Evolutionary conservation across 2,888 invertebrate species (phyloP).

Genomic region (Campaea margaritaria): DNA sequence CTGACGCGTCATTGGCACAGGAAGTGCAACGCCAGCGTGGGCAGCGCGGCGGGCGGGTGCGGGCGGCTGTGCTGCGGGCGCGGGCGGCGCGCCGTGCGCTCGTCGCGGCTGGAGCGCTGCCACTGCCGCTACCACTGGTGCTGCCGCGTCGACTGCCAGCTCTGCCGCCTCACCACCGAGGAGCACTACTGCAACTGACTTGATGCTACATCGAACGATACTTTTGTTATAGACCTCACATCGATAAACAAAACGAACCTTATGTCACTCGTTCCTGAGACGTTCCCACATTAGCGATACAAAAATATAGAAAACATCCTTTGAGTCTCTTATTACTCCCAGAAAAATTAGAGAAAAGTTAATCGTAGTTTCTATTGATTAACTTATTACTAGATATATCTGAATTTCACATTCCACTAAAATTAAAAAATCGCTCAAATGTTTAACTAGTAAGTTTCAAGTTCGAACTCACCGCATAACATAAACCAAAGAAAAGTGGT

Average conservation of each 20-base stretch:
- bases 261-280: not conserved
- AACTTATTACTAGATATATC: no score
- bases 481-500: slow-evolving; percentile 39
- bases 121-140: slow-evolving; percentile 95
- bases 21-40: slow-evolving; percentile 89
- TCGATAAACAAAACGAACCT: not conserved
- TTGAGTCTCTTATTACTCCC: no score
- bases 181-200: slow-evolving; percentile 89
- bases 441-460: slow-evolving; percentile 13
- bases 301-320: no score
- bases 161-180: slow-evolving; percentile 89
- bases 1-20: slow-evolving; percentile 67
- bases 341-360: no score
- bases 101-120: slow-evolving; percentile 89
- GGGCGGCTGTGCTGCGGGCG: slow-evolving; percentile 93
- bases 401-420: slow-evolving; percentile 37
- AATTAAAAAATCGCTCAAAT: slow-evolving; percentile 11
- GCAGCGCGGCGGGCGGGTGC: slow-evolving; percentile 88
- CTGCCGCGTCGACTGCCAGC: slow-evolving; percentile 95
- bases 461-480: slow-evolving; percentile 11
- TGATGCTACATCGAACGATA: no score
- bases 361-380: no score
- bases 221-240: no score
- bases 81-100: slow-evolving; percentile 89
- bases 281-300: no score